Conservation (phyloP, 2,797 vertebrate species). For the Muscicapa comitata region DNA sequence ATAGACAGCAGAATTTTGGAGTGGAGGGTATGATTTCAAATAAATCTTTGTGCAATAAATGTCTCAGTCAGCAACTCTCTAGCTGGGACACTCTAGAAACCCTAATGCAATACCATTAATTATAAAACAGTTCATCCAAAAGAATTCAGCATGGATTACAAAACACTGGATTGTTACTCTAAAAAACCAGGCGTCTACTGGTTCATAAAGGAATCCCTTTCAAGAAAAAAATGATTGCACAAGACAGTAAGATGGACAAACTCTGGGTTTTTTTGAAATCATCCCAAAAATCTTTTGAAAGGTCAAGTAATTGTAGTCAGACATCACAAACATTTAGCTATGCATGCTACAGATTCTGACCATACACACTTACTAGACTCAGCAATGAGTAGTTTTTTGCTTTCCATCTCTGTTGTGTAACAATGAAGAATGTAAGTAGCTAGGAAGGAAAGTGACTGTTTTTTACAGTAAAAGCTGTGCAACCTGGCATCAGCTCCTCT, state of each 20-base stretch:
- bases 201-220: constrained; percentile 61
- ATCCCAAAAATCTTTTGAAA: constrained; percentile 31
- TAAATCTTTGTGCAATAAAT: constrained; percentile 22
- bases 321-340: neutral
- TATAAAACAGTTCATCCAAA: constrained; percentile 45
- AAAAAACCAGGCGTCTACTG: constrained; percentile 27
- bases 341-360: neutral
- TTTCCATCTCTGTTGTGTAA: constrained; percentile 33
- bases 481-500: neutral
- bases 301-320: constrained; percentile 25
- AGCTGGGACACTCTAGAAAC: constrained; percentile 13
- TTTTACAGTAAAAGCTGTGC: constrained; percentile 15
- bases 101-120: constrained; percentile 37
- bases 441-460: neutral
- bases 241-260: constrained; percentile 45
- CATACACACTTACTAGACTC: neutral
- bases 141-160: constrained; percentile 52
- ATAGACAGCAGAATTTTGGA: neutral
- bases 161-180: constrained; percentile 41
- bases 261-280: neutral
- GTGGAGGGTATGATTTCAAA: neutral
- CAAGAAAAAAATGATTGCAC: constrained; percentile 54
- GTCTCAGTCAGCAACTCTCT: neutral
- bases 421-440: neutral
- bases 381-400: neutral